phyloP scores from a whole-genome alignment of 1,140 invertebrate genomes.

The Atta cephalotes region DNA sequence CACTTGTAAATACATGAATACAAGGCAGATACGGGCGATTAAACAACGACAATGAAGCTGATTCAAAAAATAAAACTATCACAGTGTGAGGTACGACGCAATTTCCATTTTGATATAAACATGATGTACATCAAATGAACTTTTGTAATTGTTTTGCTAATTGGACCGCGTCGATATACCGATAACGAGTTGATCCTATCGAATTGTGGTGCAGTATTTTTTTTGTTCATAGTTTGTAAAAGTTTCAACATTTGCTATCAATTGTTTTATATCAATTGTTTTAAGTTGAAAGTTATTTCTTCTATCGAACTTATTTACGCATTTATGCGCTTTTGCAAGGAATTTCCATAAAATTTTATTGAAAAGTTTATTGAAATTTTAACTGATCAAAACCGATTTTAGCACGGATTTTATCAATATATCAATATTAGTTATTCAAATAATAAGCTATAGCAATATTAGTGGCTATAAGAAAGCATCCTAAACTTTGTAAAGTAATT shows the following conservation, averaged over 20 bases:
- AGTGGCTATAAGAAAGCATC: neutral
- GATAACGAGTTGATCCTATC: slow-evolving; percentile 25
- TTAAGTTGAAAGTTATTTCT: slow-evolving; percentile 3
- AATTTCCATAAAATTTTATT: slow-evolving; percentile 14
- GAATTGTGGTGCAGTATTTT: slow-evolving; percentile 49
- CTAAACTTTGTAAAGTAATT: neutral
- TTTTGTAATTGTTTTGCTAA: slow-evolving; percentile 54
- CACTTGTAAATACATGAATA: slow-evolving; percentile 42
- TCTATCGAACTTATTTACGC: neutral
- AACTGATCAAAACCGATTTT: neutral
- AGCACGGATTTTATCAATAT: neutral
- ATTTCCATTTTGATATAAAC: slow-evolving; percentile 42
- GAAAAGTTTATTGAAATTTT: neutral
- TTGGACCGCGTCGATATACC: slow-evolving; percentile 37
- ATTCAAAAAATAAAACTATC: slow-evolving; percentile 39
- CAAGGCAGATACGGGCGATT: slow-evolving; percentile 32
- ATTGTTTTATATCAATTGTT: neutral
- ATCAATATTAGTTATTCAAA: neutral
- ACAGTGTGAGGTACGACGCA: neutral
- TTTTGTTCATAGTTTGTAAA: neutral
- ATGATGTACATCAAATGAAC: slow-evolving; percentile 27
- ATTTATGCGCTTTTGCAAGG: neutral
- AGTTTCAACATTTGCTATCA: neutral
- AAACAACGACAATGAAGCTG: slow-evolving; percentile 40
- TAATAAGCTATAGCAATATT: neutral